Conservation (phyloP, 2,797 vertebrate species). For the Lepus oiostolus region DNA sequence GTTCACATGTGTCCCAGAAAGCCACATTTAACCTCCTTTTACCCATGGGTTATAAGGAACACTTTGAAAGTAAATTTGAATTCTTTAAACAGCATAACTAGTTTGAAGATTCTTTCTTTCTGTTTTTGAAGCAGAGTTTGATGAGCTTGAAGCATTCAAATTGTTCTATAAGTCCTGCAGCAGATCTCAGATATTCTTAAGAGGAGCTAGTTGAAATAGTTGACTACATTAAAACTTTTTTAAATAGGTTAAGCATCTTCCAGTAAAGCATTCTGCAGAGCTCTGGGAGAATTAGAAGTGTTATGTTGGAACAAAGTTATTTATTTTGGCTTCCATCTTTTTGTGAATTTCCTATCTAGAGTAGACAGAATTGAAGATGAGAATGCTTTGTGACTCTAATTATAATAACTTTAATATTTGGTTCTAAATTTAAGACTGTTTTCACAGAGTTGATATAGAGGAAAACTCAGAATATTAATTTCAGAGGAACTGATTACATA, state of each 20-base stretch:
- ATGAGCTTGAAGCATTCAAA: slow-evolving; percentile 23
- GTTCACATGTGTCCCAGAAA: slow-evolving; percentile 55
- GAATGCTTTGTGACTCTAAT: slow-evolving; percentile 41
- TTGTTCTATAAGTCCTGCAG: neutral
- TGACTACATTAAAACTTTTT: neutral
- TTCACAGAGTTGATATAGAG: slow-evolving; percentile 50
- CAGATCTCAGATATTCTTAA: slow-evolving; percentile 53
- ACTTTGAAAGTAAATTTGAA: slow-evolving; percentile 39
- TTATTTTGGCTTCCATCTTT: slow-evolving; percentile 49
- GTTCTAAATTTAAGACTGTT: slow-evolving; percentile 56
- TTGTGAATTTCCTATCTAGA: slow-evolving; percentile 55
- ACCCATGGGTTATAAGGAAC: slow-evolving; percentile 3
- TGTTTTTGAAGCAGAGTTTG: slow-evolving; percentile 29
- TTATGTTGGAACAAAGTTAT: slow-evolving; percentile 12
- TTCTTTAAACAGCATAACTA: slow-evolving; percentile 34
- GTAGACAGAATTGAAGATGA: slow-evolving; percentile 50
- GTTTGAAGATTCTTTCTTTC: slow-evolving; percentile 37
- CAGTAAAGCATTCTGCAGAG: neutral
- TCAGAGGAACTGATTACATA: slow-evolving; percentile 24
- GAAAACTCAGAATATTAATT: slow-evolving; percentile 43
- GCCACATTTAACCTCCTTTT: slow-evolving; percentile 26
- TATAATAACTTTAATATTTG: slow-evolving; percentile 49
- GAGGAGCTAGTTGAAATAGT: slow-evolving; percentile 22
- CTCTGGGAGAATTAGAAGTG: slow-evolving; percentile 33
- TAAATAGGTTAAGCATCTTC: slow-evolving; percentile 33